These are phyloP conservation scores for Melanotaenia boesemani DNA, from an alignment of 2,797 vertebrate species.

Conservation along the genomic window DNA sequence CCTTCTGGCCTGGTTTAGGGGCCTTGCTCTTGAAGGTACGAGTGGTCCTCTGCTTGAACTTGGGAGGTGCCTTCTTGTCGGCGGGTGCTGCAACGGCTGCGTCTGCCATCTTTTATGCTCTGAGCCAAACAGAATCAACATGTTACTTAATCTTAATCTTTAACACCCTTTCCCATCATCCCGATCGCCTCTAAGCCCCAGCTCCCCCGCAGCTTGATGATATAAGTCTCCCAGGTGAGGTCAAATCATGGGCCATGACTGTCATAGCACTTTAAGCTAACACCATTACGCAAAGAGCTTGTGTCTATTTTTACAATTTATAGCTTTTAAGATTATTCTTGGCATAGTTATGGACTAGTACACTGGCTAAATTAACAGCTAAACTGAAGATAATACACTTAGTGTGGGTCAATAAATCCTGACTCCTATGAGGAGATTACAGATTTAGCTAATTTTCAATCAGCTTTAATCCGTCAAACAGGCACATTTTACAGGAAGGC, in stretches of 20 bases:
- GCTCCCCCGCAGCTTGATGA: slow-evolving; percentile 5
- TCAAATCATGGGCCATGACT: slow-evolving; percentile 37
- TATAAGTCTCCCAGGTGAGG: slow-evolving; percentile 39
- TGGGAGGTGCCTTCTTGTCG: slow-evolving; percentile 83
- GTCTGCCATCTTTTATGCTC: slow-evolving; percentile 62
- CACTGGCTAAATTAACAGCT: slow-evolving; percentile 32
- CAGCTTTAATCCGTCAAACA: slow-evolving; percentile 17
- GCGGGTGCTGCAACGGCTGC: slow-evolving; percentile 54
- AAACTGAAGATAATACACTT: neutral
- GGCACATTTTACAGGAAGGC: slow-evolving; percentile 6
- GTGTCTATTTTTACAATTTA: slow-evolving; percentile 60
- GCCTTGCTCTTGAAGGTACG: slow-evolving; percentile 88
- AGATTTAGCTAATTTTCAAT: slow-evolving; percentile 6
- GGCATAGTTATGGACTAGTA: slow-evolving; percentile 8
- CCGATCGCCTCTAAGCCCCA: slow-evolving; percentile 6
- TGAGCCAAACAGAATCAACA: neutral
- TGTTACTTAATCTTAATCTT: slow-evolving; percentile 1
- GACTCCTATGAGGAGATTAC: slow-evolving; percentile 27
- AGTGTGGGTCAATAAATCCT: neutral
- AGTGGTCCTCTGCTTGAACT: slow-evolving; percentile 85
- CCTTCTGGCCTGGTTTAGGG: slow-evolving; percentile 85
- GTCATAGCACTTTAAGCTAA: slow-evolving; percentile 20
- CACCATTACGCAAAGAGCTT: slow-evolving; percentile 65
- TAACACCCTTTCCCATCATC: neutral
- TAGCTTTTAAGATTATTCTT: slow-evolving; percentile 59